Percentiles rank a stretch among this genome's conserved stretches.
phyloP scores from a whole-genome alignment of 2,113 vertebrate genomes.

The Phalacrocorax carbo region DNA sequence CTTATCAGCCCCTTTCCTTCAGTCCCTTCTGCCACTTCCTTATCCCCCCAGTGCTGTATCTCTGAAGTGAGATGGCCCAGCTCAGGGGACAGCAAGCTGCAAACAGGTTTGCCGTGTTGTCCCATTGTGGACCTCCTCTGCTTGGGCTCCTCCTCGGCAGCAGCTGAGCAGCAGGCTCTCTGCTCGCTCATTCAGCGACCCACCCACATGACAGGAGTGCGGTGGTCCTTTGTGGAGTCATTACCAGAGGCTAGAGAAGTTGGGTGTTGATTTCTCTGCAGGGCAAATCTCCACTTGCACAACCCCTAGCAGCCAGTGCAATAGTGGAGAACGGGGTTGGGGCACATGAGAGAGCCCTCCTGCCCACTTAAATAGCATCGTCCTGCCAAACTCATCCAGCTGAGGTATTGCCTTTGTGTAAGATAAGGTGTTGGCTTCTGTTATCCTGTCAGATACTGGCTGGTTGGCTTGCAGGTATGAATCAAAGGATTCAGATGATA shows the following conservation, averaged over 20 bases:
- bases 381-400: not conserved
- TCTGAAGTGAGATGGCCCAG: not conserved
- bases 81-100: not conserved
- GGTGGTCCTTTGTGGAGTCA: fast-evolving
- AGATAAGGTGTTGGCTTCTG: not conserved
- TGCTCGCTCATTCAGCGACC: fast-evolving
- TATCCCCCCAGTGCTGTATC: not conserved
- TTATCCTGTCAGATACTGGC: not conserved
- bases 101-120: no score
- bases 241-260: not conserved
- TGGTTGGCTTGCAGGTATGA: not conserved
- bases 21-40: not conserved
- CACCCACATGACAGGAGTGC: fast-evolving
- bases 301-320: not conserved
- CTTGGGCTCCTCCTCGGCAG: not conserved
- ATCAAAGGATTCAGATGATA: not conserved
- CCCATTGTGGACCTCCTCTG: not conserved
- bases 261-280: not conserved
- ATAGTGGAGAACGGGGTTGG: not conserved
- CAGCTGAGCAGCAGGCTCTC: not conserved
- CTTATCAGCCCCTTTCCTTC: not conserved
- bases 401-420: not conserved
- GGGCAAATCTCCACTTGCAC: not conserved
- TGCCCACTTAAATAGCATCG: not conserved
- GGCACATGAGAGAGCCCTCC: fast-evolving